phyloP scores from a whole-genome alignment of 2,113 vertebrate species.

The Calyptomena viridis region DNA sequence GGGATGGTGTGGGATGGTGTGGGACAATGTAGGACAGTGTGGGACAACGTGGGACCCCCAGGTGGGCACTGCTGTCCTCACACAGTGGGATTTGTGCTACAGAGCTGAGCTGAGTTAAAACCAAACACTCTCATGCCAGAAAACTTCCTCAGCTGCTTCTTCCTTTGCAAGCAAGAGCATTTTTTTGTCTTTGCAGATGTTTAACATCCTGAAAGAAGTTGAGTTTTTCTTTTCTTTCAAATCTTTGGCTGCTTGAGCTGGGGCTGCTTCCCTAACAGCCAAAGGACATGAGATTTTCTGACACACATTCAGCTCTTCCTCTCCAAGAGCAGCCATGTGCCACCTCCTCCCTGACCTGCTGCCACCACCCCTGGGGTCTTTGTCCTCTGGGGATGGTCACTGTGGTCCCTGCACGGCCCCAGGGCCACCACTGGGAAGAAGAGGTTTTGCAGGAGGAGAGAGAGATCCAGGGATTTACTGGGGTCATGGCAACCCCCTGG shows the following conservation, averaged over 20 bases:
- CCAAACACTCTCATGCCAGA: background rate
- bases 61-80: rapidly evolving
- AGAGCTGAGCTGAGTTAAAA: background rate
- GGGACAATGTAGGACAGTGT: rapidly evolving
- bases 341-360: rapidly evolving
- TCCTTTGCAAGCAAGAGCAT: background rate
- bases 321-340: rapidly evolving
- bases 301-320: background rate
- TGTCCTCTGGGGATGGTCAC: rapidly evolving
- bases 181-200: background rate
- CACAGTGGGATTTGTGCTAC: background rate
- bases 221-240: slow-evolving; percentile 21
- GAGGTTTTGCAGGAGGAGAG: background rate
- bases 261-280: background rate
- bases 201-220: slow-evolving; percentile 38
- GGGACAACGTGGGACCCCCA: rapidly evolving
- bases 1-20: too few species aligned
- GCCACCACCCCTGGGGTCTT: background rate
- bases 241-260: background rate
- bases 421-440: background rate
- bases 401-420: background rate
- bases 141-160: background rate
- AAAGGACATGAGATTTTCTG: background rate
- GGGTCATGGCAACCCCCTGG: too few species aligned
- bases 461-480: background rate